phyloP scores from a whole-genome alignment of 2,888 invertebrate genomes.

The Apomyelois bistriatella region DNA sequence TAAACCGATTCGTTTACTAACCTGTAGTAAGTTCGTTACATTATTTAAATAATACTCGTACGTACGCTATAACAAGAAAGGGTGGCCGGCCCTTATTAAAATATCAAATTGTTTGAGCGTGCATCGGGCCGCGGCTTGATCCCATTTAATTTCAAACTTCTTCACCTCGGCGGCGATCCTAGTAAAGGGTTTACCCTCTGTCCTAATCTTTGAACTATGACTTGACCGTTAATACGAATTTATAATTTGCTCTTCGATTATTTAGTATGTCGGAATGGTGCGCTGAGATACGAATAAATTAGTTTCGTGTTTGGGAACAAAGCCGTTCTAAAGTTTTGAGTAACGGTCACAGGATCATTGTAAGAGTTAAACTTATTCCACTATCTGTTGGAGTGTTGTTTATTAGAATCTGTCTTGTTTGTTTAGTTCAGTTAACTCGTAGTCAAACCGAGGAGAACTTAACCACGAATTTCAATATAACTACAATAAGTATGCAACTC shows the following conservation, averaged over 20 bases:
- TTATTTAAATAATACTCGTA: conserved; percentile 19
- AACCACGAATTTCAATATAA: conserved; percentile 12
- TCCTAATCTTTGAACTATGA: conserved; percentile 80
- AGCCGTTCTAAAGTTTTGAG: conserved; percentile 69
- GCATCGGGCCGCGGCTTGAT: conserved; percentile 53
- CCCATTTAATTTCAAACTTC: conserved; percentile 68
- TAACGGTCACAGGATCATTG: conserved; percentile 74
- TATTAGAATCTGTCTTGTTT: conserved; percentile 52
- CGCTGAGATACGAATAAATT: conserved; percentile 75
- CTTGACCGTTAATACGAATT: conserved; percentile 80
- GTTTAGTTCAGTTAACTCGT: conserved; percentile 45
- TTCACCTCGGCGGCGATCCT: conserved; percentile 56
- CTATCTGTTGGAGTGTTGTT: conserved; percentile 52
- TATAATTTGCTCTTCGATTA: conserved; percentile 78
- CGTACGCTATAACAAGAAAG: conserved; percentile 28
- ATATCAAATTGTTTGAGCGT: conserved; percentile 58
- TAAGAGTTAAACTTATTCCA: conserved; percentile 62
- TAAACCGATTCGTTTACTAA: neutral
- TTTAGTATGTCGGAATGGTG: conserved; percentile 68
- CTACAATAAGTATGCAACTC: neutral
- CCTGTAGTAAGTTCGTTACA: conserved; percentile 25
- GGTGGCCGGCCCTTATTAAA: conserved; percentile 54
- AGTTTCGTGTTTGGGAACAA: conserved; percentile 78
- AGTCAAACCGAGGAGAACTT: conserved; percentile 34
- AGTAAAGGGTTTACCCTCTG: conserved; percentile 72